Evolutionary conservation across 2,797 vertebrate genomes (phyloP).

Genomic region (Carduelis carduelis): DNA sequence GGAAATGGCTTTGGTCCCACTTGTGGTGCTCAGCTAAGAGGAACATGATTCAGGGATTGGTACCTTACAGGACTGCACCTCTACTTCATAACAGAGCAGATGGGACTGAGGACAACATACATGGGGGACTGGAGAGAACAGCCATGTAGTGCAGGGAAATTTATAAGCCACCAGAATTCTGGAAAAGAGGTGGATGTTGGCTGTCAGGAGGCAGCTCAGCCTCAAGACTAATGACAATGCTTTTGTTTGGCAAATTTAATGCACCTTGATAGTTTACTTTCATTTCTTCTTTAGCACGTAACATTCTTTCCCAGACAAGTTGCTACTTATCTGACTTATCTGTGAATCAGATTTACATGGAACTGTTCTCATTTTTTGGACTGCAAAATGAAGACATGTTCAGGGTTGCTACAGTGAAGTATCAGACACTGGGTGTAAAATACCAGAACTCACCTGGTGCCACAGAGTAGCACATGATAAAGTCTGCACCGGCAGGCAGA

Average conservation of each 20-base stretch:
- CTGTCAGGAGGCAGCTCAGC: not conserved
- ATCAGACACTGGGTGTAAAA: not conserved
- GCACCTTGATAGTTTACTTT: not conserved
- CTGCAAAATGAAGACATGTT: not conserved
- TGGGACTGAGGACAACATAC: not conserved
- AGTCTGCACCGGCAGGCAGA: slow-evolving; percentile 88
- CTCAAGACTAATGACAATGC: not conserved
- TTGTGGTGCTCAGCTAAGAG: not conserved
- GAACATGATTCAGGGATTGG: not conserved
- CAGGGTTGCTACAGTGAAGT: not conserved
- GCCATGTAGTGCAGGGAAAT: not conserved
- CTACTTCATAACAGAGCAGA: not conserved
- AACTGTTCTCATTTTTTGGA: not conserved
- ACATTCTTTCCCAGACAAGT: not conserved
- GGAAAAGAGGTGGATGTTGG: not conserved
- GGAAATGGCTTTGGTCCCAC: not conserved
- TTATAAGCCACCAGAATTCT: not conserved
- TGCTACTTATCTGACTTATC: not conserved
- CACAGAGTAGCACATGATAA: slow-evolving; percentile 95
- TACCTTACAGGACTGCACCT: not conserved
- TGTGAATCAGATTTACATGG: not conserved
- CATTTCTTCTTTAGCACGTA: not conserved
- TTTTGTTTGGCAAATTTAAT: not conserved
- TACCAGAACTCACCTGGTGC: slow-evolving; percentile 80
- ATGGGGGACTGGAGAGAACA: not conserved